These are phyloP conservation scores for Drosophila auraria DNA, from an alignment of 1,140 invertebrate genomes.

Conservation along the genomic window DNA sequence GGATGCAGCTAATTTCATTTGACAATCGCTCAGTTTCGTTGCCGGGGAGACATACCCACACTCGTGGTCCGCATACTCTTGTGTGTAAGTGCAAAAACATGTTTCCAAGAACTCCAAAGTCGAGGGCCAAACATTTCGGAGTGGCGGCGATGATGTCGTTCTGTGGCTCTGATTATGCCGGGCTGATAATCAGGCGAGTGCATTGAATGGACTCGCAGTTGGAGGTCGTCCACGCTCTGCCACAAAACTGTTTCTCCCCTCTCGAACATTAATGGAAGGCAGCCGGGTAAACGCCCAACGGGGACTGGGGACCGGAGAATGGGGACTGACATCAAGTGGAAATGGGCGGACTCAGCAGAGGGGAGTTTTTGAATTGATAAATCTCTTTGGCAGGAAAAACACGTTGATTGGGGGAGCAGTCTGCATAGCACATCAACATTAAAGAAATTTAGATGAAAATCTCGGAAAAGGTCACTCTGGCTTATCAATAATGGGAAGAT, in stretches of 20 bases:
- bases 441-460: conserved; percentile 14
- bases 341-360: conserved; percentile 37
- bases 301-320: conserved; percentile 18
- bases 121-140: conserved; percentile 5
- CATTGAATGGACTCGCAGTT: conserved; percentile 63
- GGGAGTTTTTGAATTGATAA: conserved; percentile 41
- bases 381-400: not conserved
- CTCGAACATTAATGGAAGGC: conserved; percentile 67
- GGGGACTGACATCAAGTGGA: conserved; percentile 25
- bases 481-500: not conserved
- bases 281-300: conserved; percentile 53
- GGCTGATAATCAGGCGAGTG: conserved; percentile 63
- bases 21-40: conserved; percentile 60
- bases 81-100: conserved; percentile 79
- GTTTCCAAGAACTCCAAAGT: conserved; percentile 55
- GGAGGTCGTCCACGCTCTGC: conserved; percentile 38
- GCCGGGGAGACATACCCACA: conserved; percentile 14
- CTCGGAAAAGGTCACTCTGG: not conserved
- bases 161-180: conserved; percentile 51
- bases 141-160: conserved; percentile 46
- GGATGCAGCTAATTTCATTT: conserved; percentile 76
- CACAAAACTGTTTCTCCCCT: conserved; percentile 26
- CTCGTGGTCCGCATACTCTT: conserved; percentile 5
- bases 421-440: conserved; percentile 8
- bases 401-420: not conserved